Conservation (phyloP, 2,888 invertebrate species). For the Eupithecia inturbata region DNA sequence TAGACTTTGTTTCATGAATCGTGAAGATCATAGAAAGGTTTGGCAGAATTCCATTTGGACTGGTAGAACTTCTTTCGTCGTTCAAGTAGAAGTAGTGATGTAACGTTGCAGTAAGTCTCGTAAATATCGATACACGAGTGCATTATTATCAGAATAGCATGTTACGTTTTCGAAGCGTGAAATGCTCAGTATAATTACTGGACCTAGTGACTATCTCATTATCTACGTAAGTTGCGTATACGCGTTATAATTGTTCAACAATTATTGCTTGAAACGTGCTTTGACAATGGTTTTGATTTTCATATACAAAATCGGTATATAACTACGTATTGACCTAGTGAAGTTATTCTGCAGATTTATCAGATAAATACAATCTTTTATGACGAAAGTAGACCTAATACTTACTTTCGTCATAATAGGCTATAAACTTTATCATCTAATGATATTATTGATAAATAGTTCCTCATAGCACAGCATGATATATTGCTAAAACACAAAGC, state of each 20-base stretch:
- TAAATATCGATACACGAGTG: conserved; percentile 8
- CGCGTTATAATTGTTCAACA: background rate
- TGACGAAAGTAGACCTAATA: background rate
- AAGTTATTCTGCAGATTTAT: background rate
- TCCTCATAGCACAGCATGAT: conserved; percentile 66
- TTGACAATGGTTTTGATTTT: background rate
- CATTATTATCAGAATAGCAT: conserved; percentile 13
- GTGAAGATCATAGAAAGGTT: background rate
- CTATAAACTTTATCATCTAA: conserved; percentile 45
- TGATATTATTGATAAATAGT: conserved; percentile 72
- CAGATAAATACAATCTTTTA: background rate
- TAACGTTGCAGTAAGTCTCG: conserved; percentile 3
- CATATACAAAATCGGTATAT: background rate
- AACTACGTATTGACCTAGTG: background rate
- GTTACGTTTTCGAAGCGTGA: conserved; percentile 12
- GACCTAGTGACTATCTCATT: conserved; percentile 6
- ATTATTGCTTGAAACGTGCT: background rate
- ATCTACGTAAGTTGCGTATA: conserved; percentile 9
- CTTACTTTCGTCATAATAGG: background rate
- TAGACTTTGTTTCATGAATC: background rate
- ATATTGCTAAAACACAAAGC: conserved; percentile 67
- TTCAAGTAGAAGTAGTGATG: background rate
- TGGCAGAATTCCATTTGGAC: background rate
- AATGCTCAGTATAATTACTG: conserved; percentile 11
- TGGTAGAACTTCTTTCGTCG: background rate